These are phyloP conservation scores for Prunella strophiata DNA, from an alignment of 2,797 vertebrate species.

Conservation along the genomic window DNA sequence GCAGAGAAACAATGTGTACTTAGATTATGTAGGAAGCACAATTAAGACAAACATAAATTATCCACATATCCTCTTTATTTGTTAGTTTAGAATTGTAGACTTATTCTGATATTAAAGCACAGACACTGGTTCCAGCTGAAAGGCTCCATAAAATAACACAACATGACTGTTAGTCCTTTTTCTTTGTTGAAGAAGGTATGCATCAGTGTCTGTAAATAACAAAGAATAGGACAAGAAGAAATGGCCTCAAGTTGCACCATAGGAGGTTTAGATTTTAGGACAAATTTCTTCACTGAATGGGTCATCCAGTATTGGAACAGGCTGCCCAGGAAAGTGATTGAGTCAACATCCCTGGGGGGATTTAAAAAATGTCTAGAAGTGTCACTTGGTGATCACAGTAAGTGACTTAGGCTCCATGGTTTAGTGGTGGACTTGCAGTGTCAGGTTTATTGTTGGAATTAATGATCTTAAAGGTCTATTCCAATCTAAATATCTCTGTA, in stretches of 20 bases:
- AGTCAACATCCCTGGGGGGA: neutral
- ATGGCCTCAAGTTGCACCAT: neutral
- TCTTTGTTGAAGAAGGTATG: neutral
- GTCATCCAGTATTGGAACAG: neutral
- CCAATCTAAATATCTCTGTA: neutral
- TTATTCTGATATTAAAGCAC: neutral
- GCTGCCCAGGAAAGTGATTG: neutral
- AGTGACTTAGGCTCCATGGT: neutral
- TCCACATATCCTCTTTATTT: neutral
- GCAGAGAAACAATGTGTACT: neutral
- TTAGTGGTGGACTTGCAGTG: neutral
- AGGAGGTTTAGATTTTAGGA: neutral
- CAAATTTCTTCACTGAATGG: neutral
- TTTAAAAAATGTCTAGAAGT: neutral
- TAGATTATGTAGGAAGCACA: neutral
- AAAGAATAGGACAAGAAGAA: neutral
- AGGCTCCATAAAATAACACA: neutral
- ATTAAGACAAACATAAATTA: neutral
- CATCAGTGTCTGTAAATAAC: neutral
- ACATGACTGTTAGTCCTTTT: accelerated
- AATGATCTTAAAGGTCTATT: neutral
- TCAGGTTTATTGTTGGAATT: neutral
- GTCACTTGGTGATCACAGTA: neutral
- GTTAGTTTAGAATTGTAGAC: neutral
- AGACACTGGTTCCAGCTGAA: neutral